Base-by-base conservation (phyloP, 2,888 invertebrate genomes). In the Trilocha varians region DNA sequence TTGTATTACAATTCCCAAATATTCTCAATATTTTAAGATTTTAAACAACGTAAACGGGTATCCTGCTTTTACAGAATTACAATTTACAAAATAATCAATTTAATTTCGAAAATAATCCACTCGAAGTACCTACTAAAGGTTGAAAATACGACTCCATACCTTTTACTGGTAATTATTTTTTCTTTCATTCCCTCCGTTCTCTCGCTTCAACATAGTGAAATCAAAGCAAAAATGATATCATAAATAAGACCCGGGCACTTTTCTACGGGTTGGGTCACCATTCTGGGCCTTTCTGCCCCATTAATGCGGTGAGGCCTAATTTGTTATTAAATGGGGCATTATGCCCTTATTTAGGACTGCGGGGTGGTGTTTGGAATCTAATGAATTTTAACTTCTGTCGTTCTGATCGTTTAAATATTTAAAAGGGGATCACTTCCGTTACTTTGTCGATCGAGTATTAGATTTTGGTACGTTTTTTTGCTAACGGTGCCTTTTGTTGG, bases 271-370 rank as follows among this genome's bases (percentile, higher is more conserved):
- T 5, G 32, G 14, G 32, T 15, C 15, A 14, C 38, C 25, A 11
- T 32, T 38, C 32, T 38, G 15, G 14, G 18, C 11, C 5, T 36
- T 16, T 14, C 59, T 59, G 50, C 65, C 62, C 65, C 59, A 73
- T 69, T 70, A 72, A 73, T 63, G 59, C 66, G 59, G 66, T 50
- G 62, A 61, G 66, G 71, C 73, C 79, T 80, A 84, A 82, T 84
- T 85, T 80, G 78, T 76, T 80, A 80, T 71, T 80, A 82, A 83
- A 82, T 83, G 71, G 77, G 68, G 69, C 71, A 75, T 83, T 78
- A 78, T 75, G 64, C 62, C 65, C 66, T 66, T 72, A 69, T 71
- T 70, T 59, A 62, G 67, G 57, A 58, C 56, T 62, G 53, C 55
- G 48, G 77, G 77, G 78, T 71, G 65, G 64, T 53, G 62, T 70